A percentile compares a stretch with the other conserved stretches of the same genome.
Conservation (phyloP, 2,888 invertebrate species). For the Drosophila quinaria region DNA sequence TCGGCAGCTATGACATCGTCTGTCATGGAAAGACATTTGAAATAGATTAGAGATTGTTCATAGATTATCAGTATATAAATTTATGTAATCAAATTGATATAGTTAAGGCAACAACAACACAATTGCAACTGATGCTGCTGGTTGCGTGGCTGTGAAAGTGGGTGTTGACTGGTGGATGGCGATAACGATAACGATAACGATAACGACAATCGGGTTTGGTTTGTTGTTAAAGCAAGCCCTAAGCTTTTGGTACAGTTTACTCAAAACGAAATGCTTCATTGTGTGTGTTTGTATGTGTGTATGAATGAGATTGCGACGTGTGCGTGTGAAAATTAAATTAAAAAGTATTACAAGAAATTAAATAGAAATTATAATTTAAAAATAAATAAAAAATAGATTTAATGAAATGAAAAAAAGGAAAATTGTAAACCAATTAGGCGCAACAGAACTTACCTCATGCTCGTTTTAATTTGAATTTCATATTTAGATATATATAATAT, state of each 20-base stretch:
- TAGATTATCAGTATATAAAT: background rate
- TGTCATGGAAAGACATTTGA: constrained; percentile 42
- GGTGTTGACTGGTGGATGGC: constrained; percentile 21
- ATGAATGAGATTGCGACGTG: constrained; percentile 22
- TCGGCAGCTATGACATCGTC: constrained; percentile 88
- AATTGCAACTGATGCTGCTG: constrained; percentile 25
- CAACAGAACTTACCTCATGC: constrained; percentile 84
- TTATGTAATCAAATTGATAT: constrained; percentile 13
- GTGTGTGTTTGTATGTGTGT: constrained; percentile 27
- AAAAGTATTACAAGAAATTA: constrained; percentile 48
- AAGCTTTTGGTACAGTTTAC: constrained; percentile 33
- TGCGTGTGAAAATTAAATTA: constrained; percentile 32
- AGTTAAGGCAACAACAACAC: constrained; percentile 17
- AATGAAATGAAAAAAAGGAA: constrained; percentile 43
- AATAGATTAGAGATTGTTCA: constrained; percentile 26
- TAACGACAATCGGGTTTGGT: constrained; percentile 19
- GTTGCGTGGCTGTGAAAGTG: constrained; percentile 14
- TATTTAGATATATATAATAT: constrained; percentile 60
- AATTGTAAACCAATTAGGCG: constrained; percentile 78
- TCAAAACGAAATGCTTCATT: constrained; percentile 29
- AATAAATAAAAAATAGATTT: constrained; percentile 35
- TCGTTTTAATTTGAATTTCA: constrained; percentile 68
- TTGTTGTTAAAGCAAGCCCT: constrained; percentile 31
- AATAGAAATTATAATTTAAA: constrained; percentile 26
- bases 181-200: constrained; percentile 35